Evolutionary conservation across 2,113 vertebrate genomes (phyloP), one percentile per base, ranked within the genome.

Genomic region (Vulpes vulpes): DNA sequence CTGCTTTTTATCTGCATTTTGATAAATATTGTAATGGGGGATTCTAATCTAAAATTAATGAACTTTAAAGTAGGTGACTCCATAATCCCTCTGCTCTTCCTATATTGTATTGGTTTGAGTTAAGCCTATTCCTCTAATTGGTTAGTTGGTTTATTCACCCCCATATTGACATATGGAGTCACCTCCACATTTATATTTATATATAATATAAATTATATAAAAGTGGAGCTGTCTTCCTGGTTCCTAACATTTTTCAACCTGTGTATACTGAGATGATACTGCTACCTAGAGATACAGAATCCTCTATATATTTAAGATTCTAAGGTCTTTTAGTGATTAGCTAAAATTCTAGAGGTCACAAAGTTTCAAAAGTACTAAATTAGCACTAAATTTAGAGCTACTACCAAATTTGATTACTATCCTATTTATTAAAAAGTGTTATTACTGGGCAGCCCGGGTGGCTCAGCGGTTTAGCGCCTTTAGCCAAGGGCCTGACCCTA

Each of bases 291-390:
- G 8, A 85, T 93, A 57, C 3, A 95, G n/a, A 95, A 67, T 97
- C 25, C 43, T 95, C 27, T 91, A n/a, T 83, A 86, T 22, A 87
- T 94, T 83, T 96, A 55, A 89, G 73, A 12, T 94, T 95, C 91
- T 89, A 55, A 62, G 60, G 55, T 89, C 79, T 91, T 67, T 86
- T 84, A 57, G 23, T 83, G n/a, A 97, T 32, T 92, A 51, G 60
- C 32, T 92, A 95, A 84, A 35, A 84, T 93, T 95, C 30, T 59
- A 90, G 49, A 92, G 2, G 16, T 87, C n/a, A 92, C 16, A 76
- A 97, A 76, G 14, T 91, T 90, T 96, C 27, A 94, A n/a, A 38
- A 91, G 32, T 83, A 95, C 43, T 94, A 89, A 91, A 92, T 71
- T 80, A 82, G 17, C 51, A 94, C 27, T 94, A 95, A 96, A 84